These are phyloP conservation scores for Paraplagusia blochii DNA, from an alignment of 2,113 vertebrate genomes.

Conservation along the genomic window DNA sequence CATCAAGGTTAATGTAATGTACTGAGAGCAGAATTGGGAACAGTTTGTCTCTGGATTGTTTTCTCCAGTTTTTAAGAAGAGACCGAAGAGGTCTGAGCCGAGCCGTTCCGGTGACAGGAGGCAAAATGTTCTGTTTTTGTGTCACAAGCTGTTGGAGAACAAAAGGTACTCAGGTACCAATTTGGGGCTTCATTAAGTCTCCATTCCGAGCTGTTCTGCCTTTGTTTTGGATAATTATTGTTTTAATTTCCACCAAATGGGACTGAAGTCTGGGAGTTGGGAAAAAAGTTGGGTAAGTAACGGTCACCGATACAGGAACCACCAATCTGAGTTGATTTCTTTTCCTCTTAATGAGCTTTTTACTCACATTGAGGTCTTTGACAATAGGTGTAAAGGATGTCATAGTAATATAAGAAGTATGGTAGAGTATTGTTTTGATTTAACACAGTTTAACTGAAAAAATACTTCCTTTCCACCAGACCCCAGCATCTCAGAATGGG, in stretches of 20 bases:
- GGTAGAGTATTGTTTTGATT: no score
- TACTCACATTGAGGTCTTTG: no score
- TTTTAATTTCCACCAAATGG: neutral
- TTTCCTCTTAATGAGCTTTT: no score
- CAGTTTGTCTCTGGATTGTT: constrained; percentile 22
- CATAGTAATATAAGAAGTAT: no score
- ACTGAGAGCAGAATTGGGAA: constrained; percentile 28
- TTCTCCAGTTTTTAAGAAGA: constrained; percentile 10
- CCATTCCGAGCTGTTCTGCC: neutral
- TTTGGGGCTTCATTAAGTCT: constrained; percentile 11
- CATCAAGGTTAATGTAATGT: constrained; percentile 49
- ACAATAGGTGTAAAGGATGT: no score
- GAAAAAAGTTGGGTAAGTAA: neutral
- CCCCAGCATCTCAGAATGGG: no score
- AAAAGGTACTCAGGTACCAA: neutral
- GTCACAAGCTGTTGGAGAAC: constrained; percentile 15
- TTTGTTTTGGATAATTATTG: neutral
- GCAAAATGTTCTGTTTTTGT: constrained; percentile 26
- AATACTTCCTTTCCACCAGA: no score
- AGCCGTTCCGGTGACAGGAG: constrained; percentile 4
- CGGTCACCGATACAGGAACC: no score
- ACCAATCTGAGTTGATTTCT: no score
- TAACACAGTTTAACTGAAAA: no score
- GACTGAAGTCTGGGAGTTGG: neutral
- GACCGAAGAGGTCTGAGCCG: neutral